Evolutionary conservation across 2,888 invertebrate genomes (phyloP), one percentile per base, ranked within the genome.

Genomic region (Aleiodes alternator): DNA sequence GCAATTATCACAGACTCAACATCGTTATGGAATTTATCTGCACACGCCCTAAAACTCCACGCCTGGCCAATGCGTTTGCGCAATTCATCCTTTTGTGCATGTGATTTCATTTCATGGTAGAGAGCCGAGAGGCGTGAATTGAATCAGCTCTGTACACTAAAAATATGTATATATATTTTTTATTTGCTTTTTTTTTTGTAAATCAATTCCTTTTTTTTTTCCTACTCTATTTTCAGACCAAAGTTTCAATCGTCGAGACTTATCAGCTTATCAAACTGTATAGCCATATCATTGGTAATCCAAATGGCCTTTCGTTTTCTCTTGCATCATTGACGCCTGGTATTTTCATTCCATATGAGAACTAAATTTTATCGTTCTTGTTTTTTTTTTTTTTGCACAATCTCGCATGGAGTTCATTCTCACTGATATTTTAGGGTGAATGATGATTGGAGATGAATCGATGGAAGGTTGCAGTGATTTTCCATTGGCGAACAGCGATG

Each of bases 21-120:
- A 84, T 85, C 82, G 81, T 84, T 85, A 84, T 82, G 85, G 84
- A 85, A 87, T 87, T 85, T 85, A 85, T 84, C 82, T 79, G 77
- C 78, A 57, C 75, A 51, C 73, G 69, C 53, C 71, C 75, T 76
- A 79, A 43, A 43, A 48, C 64, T 43, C 64, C 78, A 79, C 79
- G 76, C 78, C 79, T 76, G 48, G 73, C 69, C 66, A 73, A 73
- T 64, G 75, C 75, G 50, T 76, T 79, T 73, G 68, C 66, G 69
- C 73, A 76, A 74, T 56, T 66, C 66, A 64, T 55, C 66, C 64
- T 61, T 53, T 31, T 69, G 50, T 73, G 57, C 48, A 29, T 56
- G 48, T 64, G 64, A 64, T 43, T 64, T 64, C 9, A 34, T 34
- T 31, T 12, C 48, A 64, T 11, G 64, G 48, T 16, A 23, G 43